A percentile compares a stretch with the other conserved stretches of the same genome.
Evolutionary conservation across 2,797 vertebrate species (phyloP).

Genomic region (Malurus leucopterus): DNA sequence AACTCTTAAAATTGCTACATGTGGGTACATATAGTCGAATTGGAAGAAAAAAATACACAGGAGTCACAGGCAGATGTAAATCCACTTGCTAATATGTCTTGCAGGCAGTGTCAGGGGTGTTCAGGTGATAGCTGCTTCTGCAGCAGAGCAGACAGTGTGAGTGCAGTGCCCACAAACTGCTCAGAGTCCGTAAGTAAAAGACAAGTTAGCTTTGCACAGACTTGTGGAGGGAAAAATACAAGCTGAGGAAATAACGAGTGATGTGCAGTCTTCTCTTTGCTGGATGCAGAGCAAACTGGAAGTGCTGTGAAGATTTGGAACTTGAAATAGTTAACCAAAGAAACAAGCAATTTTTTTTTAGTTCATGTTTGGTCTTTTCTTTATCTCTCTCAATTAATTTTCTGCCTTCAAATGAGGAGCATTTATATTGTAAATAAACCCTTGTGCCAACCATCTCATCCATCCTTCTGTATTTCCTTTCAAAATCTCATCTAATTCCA

Average conservation of each 20-base stretch:
- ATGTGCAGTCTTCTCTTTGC: fast-evolving
- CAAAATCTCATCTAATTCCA: background rate
- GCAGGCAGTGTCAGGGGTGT: background rate
- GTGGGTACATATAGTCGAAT: background rate
- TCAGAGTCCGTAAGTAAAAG: background rate
- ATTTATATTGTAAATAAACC: background rate
- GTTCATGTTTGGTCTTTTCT: background rate
- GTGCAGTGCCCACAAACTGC: background rate
- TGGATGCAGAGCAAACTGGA: background rate
- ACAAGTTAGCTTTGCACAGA: background rate
- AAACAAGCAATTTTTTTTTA: background rate
- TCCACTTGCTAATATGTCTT: background rate
- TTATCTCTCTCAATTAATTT: background rate
- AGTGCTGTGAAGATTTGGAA: background rate
- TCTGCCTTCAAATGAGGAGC: background rate
- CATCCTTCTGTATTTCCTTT: background rate
- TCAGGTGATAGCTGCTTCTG: background rate
- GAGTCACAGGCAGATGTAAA: background rate
- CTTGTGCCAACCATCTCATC: background rate
- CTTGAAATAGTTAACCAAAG: background rate
- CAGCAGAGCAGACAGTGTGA: background rate
- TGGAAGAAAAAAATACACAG: background rate
- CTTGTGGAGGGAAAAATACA: background rate
- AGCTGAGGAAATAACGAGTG: background rate
- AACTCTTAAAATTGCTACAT: background rate